A percentile compares a stretch with the other conserved stretches of the same genome.
phyloP scores from a whole-genome alignment of 2,888 invertebrate genomes.

The Mesorhabditis sp. region DNA sequence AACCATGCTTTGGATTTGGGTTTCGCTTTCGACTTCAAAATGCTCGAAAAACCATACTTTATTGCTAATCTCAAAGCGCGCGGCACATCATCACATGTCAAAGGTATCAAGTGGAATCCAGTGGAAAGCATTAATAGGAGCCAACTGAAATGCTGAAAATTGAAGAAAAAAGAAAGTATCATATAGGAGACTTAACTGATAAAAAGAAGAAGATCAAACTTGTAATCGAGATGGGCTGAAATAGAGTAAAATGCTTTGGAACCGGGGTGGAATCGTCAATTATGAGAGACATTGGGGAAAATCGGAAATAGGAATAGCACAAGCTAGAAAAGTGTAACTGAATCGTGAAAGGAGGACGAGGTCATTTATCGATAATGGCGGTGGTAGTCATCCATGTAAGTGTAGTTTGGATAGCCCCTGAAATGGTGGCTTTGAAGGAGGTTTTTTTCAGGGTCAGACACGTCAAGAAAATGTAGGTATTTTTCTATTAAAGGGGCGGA shows the following conservation, averaged over 20 bases:
- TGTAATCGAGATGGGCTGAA: background rate
- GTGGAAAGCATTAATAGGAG: too few relatives aligned
- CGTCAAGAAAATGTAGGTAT: background rate
- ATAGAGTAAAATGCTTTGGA: background rate
- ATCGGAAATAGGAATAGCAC: background rate
- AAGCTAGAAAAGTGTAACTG: background rate
- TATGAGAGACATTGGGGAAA: background rate
- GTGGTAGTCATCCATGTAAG: conserved; percentile 41
- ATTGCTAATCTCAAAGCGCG: too few relatives aligned
- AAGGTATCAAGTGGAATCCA: too few relatives aligned
- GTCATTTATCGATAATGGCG: conserved; percentile 30
- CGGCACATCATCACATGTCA: too few relatives aligned
- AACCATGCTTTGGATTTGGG: too few relatives aligned
- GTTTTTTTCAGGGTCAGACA: background rate
- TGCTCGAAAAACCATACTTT: too few relatives aligned
- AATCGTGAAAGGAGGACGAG: background rate
- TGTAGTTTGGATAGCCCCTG: conserved; percentile 37
- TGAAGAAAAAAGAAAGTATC: too few relatives aligned
- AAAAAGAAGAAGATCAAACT: conserved; percentile 1
- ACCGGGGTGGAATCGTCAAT: background rate
- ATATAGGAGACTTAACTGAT: background rate
- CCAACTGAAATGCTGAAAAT: too few relatives aligned
- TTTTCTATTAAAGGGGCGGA: too few relatives aligned
- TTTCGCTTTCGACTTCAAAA: too few relatives aligned
- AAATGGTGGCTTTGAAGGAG: conserved; percentile 10